Base-by-base conservation (phyloP, 2,888 invertebrate species). In the Suillia variegata region DNA sequence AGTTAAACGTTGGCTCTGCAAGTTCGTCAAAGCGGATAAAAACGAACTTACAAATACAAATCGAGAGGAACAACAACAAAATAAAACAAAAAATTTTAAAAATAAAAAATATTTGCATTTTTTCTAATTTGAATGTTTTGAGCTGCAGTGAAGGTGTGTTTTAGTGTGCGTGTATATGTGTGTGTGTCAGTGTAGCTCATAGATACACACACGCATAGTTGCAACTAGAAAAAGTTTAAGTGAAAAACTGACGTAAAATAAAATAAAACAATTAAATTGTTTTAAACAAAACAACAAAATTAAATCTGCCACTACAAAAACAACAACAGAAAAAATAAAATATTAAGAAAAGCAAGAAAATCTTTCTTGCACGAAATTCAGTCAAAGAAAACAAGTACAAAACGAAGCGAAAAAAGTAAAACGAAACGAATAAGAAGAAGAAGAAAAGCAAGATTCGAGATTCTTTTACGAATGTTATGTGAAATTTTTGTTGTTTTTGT, bases 21-120 rank as follows among this genome's bases (percentile, higher is more conserved):
- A 45, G 45, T 18, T 18, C 45, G 45, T 45, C 20, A 5, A 45
- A 45, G 20, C 45, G 17, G 45, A 26, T 6, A 10, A 26, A 26
- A 10, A 26, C 31, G 12, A 31, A 31, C 31, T 31, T 31, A 38
- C 6, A 38, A 8, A n/a, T 13, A 38, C 6, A 13, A 38, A 38
- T 38, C 38, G n/a, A 4, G 31, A 8, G 31, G 31, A 5, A 12
- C 12, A 12, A 5, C 12, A 12, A 12, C 31, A 31, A 31, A 31
- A 31, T n/a, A 5, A 26, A 10, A 38, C 38, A 38, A n/a, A 8
- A 38, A 38, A 38, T 13, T 13, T 38, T 13, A 38, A 38, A 38
- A 38, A n/a, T 8, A 18, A 45, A 45, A 45, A 45, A 17, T 45
- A 45, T 45, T 45, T 45, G 45, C 45, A 45, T 45, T 18, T 38